Base-by-base conservation (phyloP, 2,113 vertebrate species). In the Periophthalmodon schlosseri region DNA sequence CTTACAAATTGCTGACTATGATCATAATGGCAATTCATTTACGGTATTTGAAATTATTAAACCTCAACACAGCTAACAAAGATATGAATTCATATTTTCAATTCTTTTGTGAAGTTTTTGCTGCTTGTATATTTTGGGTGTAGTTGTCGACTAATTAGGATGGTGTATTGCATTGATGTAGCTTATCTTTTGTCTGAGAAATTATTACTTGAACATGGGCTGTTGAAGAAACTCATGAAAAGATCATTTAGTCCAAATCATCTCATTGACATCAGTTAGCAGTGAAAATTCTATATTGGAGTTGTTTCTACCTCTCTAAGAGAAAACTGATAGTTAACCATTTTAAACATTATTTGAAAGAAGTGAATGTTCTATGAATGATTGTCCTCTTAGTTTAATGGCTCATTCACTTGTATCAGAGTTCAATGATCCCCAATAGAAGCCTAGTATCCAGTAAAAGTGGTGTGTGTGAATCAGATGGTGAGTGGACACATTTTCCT, bases 401-500 rank as follows among this genome's bases (percentile, higher is more conserved):
- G 34, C 0, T 66, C 34, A 39, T 39, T 66, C 14, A 34, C 24
- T 65, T 15, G 21, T 10, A 12, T 66, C 9, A 44, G 34, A n/a
- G 28, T 56, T 56, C 57, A 46, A 39, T 21, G 65, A n/a, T 28
- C 23, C 16, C 20, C 44, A n/a, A 14, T 21, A 49, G 66, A 23
- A 46, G 44, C 13, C 12, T 9, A 24, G 6, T 68, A 16, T 24
- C 6, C n/a, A 18, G 64, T 78, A 46, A 36, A 61, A 70, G 44
- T 4, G 10, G 49, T 56, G 3, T 68, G 52, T 74, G 69, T 75
- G 52, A 69, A 67, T 78, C 73, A 76, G 69, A 80, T 82, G 69
- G 77, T 71, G 69, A 79, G 71, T 18, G 20, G 28, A 7, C 76
- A 63, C 79, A 76, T 79, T 83, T 68, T 20, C 44, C 14, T 68